phyloP scores from a whole-genome alignment of 2,113 vertebrate genomes.

The Microcebus griseorufus region DNA sequence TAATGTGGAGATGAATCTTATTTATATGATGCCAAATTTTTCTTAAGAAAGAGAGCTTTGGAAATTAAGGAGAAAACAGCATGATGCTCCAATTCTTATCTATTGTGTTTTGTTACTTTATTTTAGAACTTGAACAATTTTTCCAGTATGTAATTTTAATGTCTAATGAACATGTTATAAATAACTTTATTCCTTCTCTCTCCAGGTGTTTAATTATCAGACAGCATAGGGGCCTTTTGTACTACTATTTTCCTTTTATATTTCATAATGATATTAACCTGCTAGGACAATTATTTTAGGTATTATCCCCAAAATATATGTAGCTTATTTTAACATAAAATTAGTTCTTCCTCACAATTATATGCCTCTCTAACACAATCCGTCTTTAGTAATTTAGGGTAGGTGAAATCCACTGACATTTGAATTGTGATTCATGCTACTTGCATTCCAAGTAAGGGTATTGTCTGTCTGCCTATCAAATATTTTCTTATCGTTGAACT shows the following conservation, averaged over 20 bases:
- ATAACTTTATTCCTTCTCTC: slow-evolving; percentile 59
- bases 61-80: background rate
- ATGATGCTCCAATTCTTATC: background rate
- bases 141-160: slow-evolving; percentile 61
- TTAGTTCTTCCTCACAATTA: slow-evolving; percentile 21
- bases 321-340: slow-evolving; percentile 50
- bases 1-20: background rate
- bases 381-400: slow-evolving; percentile 11
- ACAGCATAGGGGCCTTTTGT: slow-evolving; percentile 46
- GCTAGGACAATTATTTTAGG: slow-evolving; percentile 55
- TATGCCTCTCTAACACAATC: background rate
- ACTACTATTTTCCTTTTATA: slow-evolving; percentile 52
- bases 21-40: background rate
- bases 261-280: slow-evolving; percentile 62
- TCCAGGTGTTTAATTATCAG: slow-evolving; percentile 61
- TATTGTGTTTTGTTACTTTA: slow-evolving; percentile 41
- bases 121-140: slow-evolving; percentile 53
- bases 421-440: slow-evolving; percentile 28
- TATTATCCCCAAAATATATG: slow-evolving; percentile 54
- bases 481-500: background rate
- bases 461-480: slow-evolving; percentile 2
- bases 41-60: background rate
- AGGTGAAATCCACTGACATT: slow-evolving; percentile 19
- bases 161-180: slow-evolving; percentile 71
- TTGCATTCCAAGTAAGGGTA: background rate